Conservation (phyloP, 2,888 invertebrate species). For the Lacanobia oleracea region DNA sequence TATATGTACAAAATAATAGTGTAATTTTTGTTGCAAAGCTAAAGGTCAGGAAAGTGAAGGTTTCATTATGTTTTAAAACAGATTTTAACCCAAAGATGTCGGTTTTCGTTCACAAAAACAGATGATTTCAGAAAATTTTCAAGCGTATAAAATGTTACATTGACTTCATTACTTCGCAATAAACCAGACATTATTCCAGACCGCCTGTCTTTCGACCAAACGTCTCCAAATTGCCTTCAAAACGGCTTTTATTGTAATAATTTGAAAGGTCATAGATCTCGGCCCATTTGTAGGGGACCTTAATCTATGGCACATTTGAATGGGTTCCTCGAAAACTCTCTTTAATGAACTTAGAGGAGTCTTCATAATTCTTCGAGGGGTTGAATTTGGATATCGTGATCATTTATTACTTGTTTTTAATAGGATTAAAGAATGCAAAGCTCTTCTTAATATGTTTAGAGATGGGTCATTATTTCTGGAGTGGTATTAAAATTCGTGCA, state of each 20-base stretch:
- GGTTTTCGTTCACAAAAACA: constrained; percentile 1
- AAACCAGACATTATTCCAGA: constrained; percentile 30
- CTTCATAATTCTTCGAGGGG: constrained; percentile 79
- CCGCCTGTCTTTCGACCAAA: constrained; percentile 46
- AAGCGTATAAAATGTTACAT: constrained; percentile 8
- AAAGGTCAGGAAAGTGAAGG: too few species aligned
- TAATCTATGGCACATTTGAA: constrained; percentile 62
- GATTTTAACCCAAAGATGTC: neutral
- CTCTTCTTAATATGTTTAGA: constrained; percentile 65
- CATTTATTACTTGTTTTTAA: constrained; percentile 79
- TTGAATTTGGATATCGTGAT: constrained; percentile 71
- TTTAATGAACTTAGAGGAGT: constrained; percentile 84
- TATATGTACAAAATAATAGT: too few species aligned
- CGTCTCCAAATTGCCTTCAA: constrained; percentile 77
- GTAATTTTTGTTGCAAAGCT: too few species aligned
- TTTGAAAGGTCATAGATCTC: constrained; percentile 78
- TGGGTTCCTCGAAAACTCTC: constrained; percentile 65
- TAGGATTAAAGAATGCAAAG: constrained; percentile 75
- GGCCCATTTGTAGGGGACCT: constrained; percentile 71
- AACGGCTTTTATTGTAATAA: constrained; percentile 78
- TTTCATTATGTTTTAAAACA: neutral
- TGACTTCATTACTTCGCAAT: constrained; percentile 30
- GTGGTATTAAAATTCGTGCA: constrained; percentile 26
- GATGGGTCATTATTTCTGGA: constrained; percentile 55
- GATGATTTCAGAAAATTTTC: neutral